Conservation (phyloP, 2,797 vertebrate species). For the Lemur catta region DNA sequence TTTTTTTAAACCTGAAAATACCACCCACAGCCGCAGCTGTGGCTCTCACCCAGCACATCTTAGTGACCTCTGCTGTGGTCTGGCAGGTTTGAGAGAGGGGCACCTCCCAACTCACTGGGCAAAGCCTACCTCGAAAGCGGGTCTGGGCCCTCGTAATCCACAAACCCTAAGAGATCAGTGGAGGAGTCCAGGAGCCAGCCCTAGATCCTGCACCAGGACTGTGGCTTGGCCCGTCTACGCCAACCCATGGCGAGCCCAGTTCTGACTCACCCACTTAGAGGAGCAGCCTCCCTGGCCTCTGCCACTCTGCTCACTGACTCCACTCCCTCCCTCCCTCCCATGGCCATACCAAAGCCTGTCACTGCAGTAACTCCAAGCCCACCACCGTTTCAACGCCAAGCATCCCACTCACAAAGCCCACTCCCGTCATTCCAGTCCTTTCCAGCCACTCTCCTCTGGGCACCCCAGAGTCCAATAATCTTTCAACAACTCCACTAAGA, state of each 20-base stretch:
- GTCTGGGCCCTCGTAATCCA: not conserved
- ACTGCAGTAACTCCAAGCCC: too few species aligned
- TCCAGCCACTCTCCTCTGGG: not conserved
- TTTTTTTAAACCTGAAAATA: not conserved
- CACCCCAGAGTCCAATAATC: not conserved
- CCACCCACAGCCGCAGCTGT: not conserved
- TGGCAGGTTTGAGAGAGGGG: not conserved
- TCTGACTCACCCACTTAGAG: not conserved
- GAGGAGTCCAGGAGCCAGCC: accelerated
- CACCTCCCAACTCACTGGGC: not conserved
- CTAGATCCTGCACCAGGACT: not conserved
- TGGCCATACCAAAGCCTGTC: not conserved
- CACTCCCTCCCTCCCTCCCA: accelerated
- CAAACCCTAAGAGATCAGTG: not conserved
- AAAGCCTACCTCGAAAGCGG: not conserved
- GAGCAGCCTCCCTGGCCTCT: not conserved
- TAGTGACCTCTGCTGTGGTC: not conserved
- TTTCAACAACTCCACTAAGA: not conserved
- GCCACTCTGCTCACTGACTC: not conserved
- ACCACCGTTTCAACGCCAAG: not conserved
- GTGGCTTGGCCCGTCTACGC: not conserved
- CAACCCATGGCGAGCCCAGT: not conserved
- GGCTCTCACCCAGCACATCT: too few species aligned
- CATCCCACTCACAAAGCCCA: too few species aligned
- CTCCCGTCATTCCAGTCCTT: not conserved